Evolutionary conservation across 1,140 invertebrate genomes (phyloP).

Genomic region (Hypsibius dujardini): DNA sequence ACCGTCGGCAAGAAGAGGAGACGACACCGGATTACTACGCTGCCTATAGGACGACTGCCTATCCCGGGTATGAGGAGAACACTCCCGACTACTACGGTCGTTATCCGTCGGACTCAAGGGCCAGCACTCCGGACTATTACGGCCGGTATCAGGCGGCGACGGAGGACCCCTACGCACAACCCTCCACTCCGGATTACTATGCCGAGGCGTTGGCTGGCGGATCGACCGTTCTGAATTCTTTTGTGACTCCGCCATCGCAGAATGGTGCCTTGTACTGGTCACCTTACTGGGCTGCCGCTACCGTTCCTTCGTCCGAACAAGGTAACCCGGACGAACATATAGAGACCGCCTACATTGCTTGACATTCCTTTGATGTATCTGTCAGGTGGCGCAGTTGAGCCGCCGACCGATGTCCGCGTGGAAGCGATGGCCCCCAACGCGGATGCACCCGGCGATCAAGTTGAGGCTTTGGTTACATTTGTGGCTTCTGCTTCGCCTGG

Average conservation of each 20-base stretch:
- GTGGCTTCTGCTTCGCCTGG: not conserved
- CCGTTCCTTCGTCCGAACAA: not conserved
- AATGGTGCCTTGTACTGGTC: not conserved
- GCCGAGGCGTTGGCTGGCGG: not conserved
- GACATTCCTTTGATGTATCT: not conserved
- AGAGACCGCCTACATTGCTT: not conserved
- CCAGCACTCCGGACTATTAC: too few species aligned
- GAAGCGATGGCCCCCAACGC: not conserved
- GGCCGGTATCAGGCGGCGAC: too few species aligned
- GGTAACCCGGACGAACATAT: too few species aligned
- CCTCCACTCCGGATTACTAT: not conserved
- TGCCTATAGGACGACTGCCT: too few species aligned
- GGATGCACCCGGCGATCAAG: too few species aligned
- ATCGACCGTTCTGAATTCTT: not conserved
- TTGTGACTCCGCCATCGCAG: not conserved
- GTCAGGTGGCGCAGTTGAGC: not conserved
- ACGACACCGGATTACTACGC: too few species aligned
- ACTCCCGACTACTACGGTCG: conserved; percentile 8
- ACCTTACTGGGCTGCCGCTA: not conserved
- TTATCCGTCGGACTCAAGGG: too few species aligned
- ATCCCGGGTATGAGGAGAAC: not conserved
- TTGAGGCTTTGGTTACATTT: not conserved
- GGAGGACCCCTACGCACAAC: too few species aligned
- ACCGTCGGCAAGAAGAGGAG: too few species aligned
- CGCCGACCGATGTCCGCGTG: conserved; percentile 3